Conservation (phyloP, 1,140 invertebrate genomes). For the Saxidomus purpurata region DNA sequence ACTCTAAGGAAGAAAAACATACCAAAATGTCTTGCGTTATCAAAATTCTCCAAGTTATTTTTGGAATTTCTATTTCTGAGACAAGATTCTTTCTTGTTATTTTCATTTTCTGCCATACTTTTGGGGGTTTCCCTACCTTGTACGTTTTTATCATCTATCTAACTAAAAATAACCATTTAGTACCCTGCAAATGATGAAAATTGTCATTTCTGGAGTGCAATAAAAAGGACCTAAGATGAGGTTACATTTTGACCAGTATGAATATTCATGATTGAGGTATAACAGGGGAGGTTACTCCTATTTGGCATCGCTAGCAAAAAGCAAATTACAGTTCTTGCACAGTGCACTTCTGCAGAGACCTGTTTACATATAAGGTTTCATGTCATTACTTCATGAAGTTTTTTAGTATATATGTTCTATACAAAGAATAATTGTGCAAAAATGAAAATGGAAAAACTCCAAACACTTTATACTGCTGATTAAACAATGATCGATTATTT, state of each 20-base stretch:
- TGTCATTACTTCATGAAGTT: conserved; percentile 28
- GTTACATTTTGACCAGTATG: conserved; percentile 32
- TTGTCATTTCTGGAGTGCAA: conserved; percentile 23
- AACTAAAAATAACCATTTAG: conserved; percentile 34
- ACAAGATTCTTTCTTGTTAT: conserved; percentile 24
- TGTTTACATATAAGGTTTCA: conserved; percentile 30
- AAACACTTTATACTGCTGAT: not conserved
- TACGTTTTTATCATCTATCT: conserved; percentile 30
- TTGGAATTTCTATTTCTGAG: conserved; percentile 33
- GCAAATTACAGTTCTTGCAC: too few relatives aligned
- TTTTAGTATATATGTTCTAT: conserved; percentile 23
- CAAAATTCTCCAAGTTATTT: conserved; percentile 19
- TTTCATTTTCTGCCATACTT: conserved; percentile 22
- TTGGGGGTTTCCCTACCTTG: conserved; percentile 10
- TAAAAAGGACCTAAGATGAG: conserved; percentile 29
- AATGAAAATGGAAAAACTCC: conserved; percentile 35
- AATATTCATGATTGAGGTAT: conserved; percentile 34
- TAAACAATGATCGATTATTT: too few relatives aligned
- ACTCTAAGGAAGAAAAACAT: too few relatives aligned
- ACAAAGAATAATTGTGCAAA: conserved; percentile 49
- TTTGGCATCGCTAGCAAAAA: conserved; percentile 31
- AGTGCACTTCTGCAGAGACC: conserved; percentile 30
- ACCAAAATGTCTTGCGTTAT: conserved; percentile 29
- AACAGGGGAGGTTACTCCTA: conserved; percentile 21
- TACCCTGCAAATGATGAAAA: conserved; percentile 27